A percentile compares a stretch with the other conserved stretches of the same genome.
phyloP scores from a whole-genome alignment of 2,113 vertebrate species.

The Chaetura pelagica region DNA sequence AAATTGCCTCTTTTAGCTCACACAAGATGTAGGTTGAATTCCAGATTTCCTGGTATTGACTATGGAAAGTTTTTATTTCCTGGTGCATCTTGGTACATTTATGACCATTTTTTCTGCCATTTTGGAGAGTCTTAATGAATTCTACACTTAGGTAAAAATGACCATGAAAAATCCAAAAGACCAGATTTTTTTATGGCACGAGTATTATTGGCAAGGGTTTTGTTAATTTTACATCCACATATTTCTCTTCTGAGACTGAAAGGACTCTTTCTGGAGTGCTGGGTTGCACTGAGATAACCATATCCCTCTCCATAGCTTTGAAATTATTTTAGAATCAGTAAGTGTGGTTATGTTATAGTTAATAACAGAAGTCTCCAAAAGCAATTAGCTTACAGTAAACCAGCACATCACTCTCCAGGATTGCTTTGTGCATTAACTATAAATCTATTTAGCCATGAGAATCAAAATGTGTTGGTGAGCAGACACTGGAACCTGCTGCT shows the following conservation, averaged over 20 bases:
- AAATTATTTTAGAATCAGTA: slow-evolving; percentile 9
- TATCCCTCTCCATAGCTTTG: neutral
- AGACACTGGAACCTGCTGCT: neutral
- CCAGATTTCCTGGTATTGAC: neutral
- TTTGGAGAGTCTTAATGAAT: neutral
- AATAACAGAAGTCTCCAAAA: slow-evolving; percentile 37
- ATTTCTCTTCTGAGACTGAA: neutral
- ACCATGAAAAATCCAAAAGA: neutral
- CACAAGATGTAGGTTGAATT: neutral
- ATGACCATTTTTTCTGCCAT: neutral
- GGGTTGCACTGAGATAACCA: neutral
- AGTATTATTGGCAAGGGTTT: neutral
- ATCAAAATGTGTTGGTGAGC: neutral
- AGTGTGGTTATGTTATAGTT: neutral
- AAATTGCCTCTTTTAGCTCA: neutral
- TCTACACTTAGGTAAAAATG: neutral
- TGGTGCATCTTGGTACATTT: neutral
- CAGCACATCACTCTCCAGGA: neutral
- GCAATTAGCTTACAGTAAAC: slow-evolving; percentile 29
- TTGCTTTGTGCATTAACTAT: neutral
- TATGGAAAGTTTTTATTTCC: neutral
- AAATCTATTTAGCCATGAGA: neutral
- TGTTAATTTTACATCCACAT: neutral
- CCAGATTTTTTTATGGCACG: neutral
- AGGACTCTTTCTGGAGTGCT: neutral